A percentile compares a stretch with the other conserved stretches of the same genome.
Conservation (phyloP, 1,140 invertebrate species). For the Drosophila erecta region DNA sequence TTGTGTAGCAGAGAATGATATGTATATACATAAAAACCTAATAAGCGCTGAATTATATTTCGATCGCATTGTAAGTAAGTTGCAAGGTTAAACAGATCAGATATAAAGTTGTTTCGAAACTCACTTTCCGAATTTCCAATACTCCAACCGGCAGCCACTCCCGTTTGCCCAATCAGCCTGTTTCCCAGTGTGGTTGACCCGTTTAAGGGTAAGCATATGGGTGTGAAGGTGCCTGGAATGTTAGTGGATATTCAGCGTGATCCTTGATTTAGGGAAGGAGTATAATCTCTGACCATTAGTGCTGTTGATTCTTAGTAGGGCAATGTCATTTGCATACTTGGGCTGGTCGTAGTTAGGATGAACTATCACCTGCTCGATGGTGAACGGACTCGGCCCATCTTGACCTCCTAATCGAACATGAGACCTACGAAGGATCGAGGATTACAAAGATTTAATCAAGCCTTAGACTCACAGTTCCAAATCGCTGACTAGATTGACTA, state of each 20-base stretch:
- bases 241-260: not conserved
- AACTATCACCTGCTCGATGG: constrained; percentile 83
- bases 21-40: not conserved
- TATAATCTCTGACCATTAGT: constrained; percentile 54
- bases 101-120: constrained; percentile 33
- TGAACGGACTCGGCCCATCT: constrained; percentile 86
- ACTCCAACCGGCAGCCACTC: constrained; percentile 87
- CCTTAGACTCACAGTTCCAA: constrained; percentile 85
- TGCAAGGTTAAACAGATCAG: constrained; percentile 13
- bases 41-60: not conserved
- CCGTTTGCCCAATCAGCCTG: constrained; percentile 79
- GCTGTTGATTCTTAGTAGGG: constrained; percentile 85
- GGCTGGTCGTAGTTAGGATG: constrained; percentile 87
- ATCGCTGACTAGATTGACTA: constrained; percentile 84
- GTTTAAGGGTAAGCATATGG: constrained; percentile 86
- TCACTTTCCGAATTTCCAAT: constrained; percentile 57
- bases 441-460: not conserved
- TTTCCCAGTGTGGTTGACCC: constrained; percentile 46
- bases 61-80: not conserved
- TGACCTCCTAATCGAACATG: constrained; percentile 87
- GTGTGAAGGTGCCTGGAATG: constrained; percentile 72
- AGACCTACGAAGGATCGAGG: constrained; percentile 77
- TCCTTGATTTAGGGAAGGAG: no score
- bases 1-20: not conserved
- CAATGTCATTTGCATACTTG: constrained; percentile 88